These are phyloP conservation scores for Lanius collurio DNA, from an alignment of 2,113 vertebrate genomes.

Conservation along the genomic window DNA sequence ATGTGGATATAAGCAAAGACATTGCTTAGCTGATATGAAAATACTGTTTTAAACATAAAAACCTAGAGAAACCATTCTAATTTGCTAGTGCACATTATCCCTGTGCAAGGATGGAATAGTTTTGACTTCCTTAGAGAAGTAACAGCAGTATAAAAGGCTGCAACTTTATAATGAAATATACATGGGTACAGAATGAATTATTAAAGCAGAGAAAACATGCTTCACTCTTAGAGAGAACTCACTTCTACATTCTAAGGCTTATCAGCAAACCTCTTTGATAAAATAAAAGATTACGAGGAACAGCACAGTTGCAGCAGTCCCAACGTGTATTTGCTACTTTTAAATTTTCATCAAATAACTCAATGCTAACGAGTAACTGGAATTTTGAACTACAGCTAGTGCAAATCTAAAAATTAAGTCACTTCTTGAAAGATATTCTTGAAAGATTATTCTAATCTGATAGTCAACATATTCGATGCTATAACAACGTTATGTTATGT, in stretches of 20 bases:
- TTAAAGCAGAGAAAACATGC: constrained; percentile 6
- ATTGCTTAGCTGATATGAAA: neutral
- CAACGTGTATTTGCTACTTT: neutral
- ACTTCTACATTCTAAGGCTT: neutral
- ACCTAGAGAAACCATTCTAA: neutral
- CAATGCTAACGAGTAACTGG: neutral
- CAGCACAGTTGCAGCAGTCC: neutral
- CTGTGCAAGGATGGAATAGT: neutral
- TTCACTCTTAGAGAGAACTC: neutral
- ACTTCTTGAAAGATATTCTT: neutral
- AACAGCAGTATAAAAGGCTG: constrained; percentile 1
- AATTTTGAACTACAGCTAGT: neutral
- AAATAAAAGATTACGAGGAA: neutral
- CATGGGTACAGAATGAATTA: constrained; percentile 24
- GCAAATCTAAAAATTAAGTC: neutral
- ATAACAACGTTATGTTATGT: neutral
- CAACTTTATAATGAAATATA: constrained; percentile 11
- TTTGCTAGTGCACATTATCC: neutral
- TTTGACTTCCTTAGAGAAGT: neutral
- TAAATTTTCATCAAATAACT: neutral
- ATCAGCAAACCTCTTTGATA: neutral
- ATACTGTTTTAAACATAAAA: neutral
- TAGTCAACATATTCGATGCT: neutral
- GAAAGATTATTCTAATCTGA: neutral
- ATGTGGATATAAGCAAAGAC: neutral